Percentiles rank a stretch among this genome's conserved stretches.
phyloP scores from a whole-genome alignment of 1,140 invertebrate species.

The Trissolcus basalis region DNA sequence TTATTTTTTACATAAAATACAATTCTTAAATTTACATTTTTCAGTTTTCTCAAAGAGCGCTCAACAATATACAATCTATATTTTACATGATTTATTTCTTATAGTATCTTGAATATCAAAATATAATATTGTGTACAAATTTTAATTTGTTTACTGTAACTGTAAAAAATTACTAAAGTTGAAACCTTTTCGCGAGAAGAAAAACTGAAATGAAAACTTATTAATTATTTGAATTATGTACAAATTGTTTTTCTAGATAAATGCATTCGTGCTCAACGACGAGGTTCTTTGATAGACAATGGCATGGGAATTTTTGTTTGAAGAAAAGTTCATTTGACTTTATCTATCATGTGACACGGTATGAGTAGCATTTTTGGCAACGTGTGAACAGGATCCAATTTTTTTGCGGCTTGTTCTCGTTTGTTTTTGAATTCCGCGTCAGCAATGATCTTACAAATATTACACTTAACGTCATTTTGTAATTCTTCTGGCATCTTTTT shows the following conservation, averaged over 20 bases:
- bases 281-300: too few relatives aligned
- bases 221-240: too few relatives aligned
- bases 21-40: neutral
- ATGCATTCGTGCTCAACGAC: too few relatives aligned
- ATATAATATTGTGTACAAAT: too few relatives aligned
- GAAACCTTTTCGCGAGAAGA: too few relatives aligned
- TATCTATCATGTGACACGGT: constrained; percentile 67
- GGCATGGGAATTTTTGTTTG: too few relatives aligned
- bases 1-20: neutral
- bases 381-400: constrained; percentile 41
- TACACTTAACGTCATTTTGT: constrained; percentile 71
- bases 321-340: constrained; percentile 37
- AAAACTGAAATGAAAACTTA: neutral
- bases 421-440: constrained; percentile 67
- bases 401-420: constrained; percentile 8
- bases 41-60: neutral
- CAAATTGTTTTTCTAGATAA: too few relatives aligned
- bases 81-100: too few relatives aligned
- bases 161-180: too few relatives aligned
- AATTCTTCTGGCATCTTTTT: constrained; percentile 67
- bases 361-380: constrained; percentile 67
- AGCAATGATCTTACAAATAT: constrained; percentile 71
- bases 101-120: too few relatives aligned
- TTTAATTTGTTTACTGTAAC: too few relatives aligned
- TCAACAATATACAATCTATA: neutral